Base-by-base conservation (phyloP, 53 echinoderm and acorn worm genomes). In the Mesocentrotus franciscanus region DNA sequence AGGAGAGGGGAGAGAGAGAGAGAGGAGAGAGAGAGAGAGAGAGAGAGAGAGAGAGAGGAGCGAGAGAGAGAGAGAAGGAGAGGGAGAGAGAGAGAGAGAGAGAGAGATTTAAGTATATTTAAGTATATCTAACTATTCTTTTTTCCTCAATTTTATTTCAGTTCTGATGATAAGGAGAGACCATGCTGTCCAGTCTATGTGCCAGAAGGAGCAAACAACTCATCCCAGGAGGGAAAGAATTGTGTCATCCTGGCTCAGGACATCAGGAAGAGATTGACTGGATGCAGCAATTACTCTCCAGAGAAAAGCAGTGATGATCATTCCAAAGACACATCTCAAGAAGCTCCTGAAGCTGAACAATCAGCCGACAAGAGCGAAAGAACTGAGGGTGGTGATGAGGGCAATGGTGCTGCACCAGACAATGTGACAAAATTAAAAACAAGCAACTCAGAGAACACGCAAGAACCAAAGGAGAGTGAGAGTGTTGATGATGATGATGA, bases 141-240 rank as follows among this genome's bases (percentile, higher is more conserved):
- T 85, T 85, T 26, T 81, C 14, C 4, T 58, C 58, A 3, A n/a
- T 94, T 83, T 60, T 0, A 87, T 49, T 61, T 2, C 2, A 94
- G 95, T 35, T 49, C 87, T 27, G 95, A 87, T 49, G 94, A 85
- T 16, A 87, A 34, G 16, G 95, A 94, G 56, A 94, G 68, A 87
- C 89, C 96, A 58, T 93, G 60, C 30, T 97, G 97, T 89, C 97
- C 95, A 74, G 97, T 97, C 57, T 97, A 97, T 92, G 90, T 97
- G 90, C 97, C 71, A 34, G 93, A 93, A 60, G 94, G 93, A 71
- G 33, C 85, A 78, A 83, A 18, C 85, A 68, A 68, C 66, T 83
- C 94, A 94, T 66, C 36, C 26, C 18, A 61, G 10, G 85, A 85
- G 16, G 85, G 85, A 24, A 85, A 94, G 71, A 94, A 94, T 64